Evolutionary conservation across 2,888 invertebrate species (phyloP), one percentile per base, ranked within the genome.

Genomic region (Adelognathus sp.): DNA sequence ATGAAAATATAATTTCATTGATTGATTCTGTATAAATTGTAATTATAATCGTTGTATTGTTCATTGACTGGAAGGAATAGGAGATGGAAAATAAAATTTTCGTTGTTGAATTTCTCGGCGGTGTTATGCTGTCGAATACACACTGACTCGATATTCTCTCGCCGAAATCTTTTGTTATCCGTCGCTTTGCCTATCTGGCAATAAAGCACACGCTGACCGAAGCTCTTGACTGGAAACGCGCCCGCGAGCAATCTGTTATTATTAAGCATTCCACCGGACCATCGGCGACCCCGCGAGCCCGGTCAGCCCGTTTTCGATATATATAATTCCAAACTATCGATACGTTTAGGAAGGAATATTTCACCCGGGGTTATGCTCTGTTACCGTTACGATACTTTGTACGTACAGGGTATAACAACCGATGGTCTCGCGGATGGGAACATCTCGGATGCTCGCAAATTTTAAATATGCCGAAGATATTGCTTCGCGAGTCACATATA

Each of bases 181-280:
- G 14, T 31, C 29, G 67, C 6, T 50, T 72, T 61, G 29, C 31
- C 41, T 41, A 31, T 44, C 24, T 16, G 82, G 85, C 84, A 87
- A 89, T 89, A 89, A 88, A 80, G 79, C 80, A 16, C 27, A 14
- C 18, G 58, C 76, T 72, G 76, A 67, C 54, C 71, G 60, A 44
- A 46, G 83, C 86, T 86, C 87, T 88, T 88, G 88, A 85, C 81
- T 86, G 82, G 52, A 52, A 31, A 50, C 50, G 3, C 50, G 82
- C 79, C 80, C 80, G 79, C 75, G 80, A 73, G 70, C 52, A 76
- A 83, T 83, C 80, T 80, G 85, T 88, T 89, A 90, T 79, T 79
- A 79, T 90, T 90, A 90, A 90, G 89, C 89, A 90, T 90, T 90
- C 90, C 90, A 80, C 50, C n/a, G 69, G 16, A 61, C 60, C 73